A percentile compares a stretch with the other conserved stretches of the same genome.
phyloP scores from a whole-genome alignment of 1,140 invertebrate species.

The Platorchestia sp. region DNA sequence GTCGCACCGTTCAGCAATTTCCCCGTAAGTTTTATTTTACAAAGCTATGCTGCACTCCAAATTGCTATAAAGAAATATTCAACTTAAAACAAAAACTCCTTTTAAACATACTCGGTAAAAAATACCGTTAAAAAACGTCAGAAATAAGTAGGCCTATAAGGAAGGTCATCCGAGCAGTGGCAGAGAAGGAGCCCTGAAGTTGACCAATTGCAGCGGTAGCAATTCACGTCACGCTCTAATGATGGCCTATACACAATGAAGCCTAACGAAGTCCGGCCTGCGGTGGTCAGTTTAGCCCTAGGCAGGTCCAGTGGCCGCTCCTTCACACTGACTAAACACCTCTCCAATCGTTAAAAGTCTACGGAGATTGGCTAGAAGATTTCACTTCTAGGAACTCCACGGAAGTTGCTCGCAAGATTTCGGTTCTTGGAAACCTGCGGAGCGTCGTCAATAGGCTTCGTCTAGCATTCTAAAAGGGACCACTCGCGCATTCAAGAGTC shows the following conservation, averaged over 20 bases:
- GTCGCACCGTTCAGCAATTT: too few species aligned
- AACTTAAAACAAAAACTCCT: too few species aligned
- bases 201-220: not conserved
- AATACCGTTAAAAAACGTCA: not conserved
- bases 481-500: slow-evolving; percentile 2
- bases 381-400: slow-evolving; percentile 22
- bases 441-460: not conserved
- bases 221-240: slow-evolving; percentile 49
- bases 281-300: slow-evolving; percentile 33
- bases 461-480: not conserved
- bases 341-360: slow-evolving; percentile 32
- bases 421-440: not conserved
- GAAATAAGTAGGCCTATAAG: slow-evolving; percentile 13
- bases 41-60: too few species aligned
- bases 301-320: slow-evolving; percentile 37
- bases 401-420: not conserved
- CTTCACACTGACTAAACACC: slow-evolving; percentile 46
- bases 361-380: not conserved
- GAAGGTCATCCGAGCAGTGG: not conserved
- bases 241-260: slow-evolving; percentile 33
- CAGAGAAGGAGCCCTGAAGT: not conserved
- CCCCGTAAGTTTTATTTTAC: too few species aligned
- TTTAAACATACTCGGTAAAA: not conserved
- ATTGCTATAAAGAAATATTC: too few species aligned
- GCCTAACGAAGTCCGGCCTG: slow-evolving; percentile 31